phyloP scores from a whole-genome alignment of 2,888 invertebrate species.

The Oligia fasciuncula region DNA sequence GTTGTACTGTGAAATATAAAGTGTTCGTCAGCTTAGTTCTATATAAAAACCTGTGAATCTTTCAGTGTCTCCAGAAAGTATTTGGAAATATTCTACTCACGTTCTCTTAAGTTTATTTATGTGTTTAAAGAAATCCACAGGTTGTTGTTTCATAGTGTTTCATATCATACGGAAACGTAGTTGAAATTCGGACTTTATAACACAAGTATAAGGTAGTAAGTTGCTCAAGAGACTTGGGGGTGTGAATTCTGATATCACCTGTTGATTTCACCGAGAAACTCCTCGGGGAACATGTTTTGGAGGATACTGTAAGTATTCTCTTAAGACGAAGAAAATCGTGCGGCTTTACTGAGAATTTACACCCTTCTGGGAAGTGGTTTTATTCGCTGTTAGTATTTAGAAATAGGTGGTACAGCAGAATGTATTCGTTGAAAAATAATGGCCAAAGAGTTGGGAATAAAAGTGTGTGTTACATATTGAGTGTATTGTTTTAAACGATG shows the following conservation, averaged over 20 bases:
- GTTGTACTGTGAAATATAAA: slow-evolving; percentile 36
- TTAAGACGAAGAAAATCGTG: slow-evolving; percentile 40
- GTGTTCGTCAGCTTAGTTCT: slow-evolving; percentile 24
- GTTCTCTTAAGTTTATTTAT: slow-evolving; percentile 57
- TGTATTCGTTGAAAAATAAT: background rate
- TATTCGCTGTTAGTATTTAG: slow-evolving; percentile 1
- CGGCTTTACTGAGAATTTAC: slow-evolving; percentile 9
- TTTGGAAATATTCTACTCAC: slow-evolving; percentile 42
- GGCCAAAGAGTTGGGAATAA: background rate
- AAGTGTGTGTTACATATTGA: background rate
- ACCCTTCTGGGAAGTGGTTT: slow-evolving; percentile 1
- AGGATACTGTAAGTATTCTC: slow-evolving; percentile 81
- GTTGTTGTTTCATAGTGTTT: slow-evolving; percentile 79
- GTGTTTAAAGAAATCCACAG: slow-evolving; percentile 80
- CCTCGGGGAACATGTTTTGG: slow-evolving; percentile 85
- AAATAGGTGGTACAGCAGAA: background rate
- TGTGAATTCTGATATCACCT: slow-evolving; percentile 86
- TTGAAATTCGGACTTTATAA: slow-evolving; percentile 80
- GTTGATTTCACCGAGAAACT: slow-evolving; percentile 84
- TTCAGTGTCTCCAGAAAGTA: slow-evolving; percentile 31
- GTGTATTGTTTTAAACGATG: background rate
- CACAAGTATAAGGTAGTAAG: slow-evolving; percentile 79
- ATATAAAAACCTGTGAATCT: slow-evolving; percentile 24
- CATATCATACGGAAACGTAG: slow-evolving; percentile 63
- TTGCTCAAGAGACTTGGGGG: slow-evolving; percentile 75